Evolutionary conservation across 2,888 invertebrate species (phyloP).

Genomic region (Ichneumon xanthorius): DNA sequence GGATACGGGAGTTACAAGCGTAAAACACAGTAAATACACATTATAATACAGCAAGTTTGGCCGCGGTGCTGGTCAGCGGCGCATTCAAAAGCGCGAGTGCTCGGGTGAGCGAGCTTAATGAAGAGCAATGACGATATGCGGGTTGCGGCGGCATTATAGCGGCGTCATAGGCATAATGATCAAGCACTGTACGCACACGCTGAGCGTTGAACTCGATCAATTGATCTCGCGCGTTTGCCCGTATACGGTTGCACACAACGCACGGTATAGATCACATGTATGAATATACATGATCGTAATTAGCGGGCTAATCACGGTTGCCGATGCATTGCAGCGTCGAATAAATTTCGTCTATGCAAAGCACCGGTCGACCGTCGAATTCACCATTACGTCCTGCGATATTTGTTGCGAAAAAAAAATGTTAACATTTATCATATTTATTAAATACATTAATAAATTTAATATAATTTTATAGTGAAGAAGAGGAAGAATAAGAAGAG

Average conservation of each 20-base stretch:
- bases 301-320: slow-evolving; percentile 6
- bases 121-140: slow-evolving; percentile 61
- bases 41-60: slow-evolving; percentile 18
- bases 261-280: slow-evolving; percentile 18
- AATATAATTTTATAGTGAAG: background rate
- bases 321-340: background rate
- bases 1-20: background rate
- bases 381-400: background rate
- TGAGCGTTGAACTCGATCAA: slow-evolving; percentile 62
- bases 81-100: slow-evolving; percentile 45
- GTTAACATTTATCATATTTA: too few relatives aligned
- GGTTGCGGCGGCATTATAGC: slow-evolving; percentile 41
- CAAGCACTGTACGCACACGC: slow-evolving; percentile 58
- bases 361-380: background rate
- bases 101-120: slow-evolving; percentile 39
- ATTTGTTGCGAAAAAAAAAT: background rate
- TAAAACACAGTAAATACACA: slow-evolving; percentile 15
- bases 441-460: background rate
- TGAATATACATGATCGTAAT: slow-evolving; percentile 18
- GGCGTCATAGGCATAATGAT: slow-evolving; percentile 61
- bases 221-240: slow-evolving; percentile 45
- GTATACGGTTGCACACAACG: slow-evolving; percentile 18
- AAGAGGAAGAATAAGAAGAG: background rate
- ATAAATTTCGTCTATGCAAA: slow-evolving; percentile 8
- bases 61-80: slow-evolving; percentile 42